A percentile compares a stretch with the other conserved stretches of the same genome.
phyloP scores from a whole-genome alignment of 1,140 invertebrate genomes.

The Oedothorax gibbosus region DNA sequence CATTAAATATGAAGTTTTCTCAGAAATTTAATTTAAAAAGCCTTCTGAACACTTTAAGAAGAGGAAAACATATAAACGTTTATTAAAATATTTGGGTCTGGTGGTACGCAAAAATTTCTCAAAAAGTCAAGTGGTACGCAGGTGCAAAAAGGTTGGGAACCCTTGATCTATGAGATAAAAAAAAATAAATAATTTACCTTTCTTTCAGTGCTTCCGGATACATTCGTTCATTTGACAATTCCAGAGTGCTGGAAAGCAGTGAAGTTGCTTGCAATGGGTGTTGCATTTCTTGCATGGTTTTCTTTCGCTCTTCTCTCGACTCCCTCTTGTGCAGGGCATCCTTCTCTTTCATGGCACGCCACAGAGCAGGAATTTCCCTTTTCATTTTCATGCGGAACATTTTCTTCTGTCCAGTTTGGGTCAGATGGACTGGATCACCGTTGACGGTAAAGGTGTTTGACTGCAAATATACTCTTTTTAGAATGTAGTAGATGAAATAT shows the following conservation, averaged over 20 bases:
- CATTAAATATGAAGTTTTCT: too few species aligned
- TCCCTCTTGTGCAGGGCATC: slow-evolving; percentile 33
- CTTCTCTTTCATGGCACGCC: slow-evolving; percentile 32
- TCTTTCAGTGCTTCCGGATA: slow-evolving; percentile 43
- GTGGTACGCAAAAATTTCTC: too few species aligned
- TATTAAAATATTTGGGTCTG: too few species aligned
- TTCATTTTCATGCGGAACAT: slow-evolving; percentile 28
- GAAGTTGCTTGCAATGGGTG: background rate
- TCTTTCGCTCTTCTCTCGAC: slow-evolving; percentile 11
- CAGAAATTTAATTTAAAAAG: too few species aligned
- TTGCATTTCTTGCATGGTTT: slow-evolving; percentile 34
- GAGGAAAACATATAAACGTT: too few species aligned
- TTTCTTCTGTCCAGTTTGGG: slow-evolving; percentile 37
- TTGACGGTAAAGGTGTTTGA: background rate
- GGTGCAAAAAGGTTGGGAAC: too few species aligned
- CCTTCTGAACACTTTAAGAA: too few species aligned
- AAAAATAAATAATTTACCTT: too few species aligned
- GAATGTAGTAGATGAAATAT: too few species aligned
- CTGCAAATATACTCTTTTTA: too few species aligned
- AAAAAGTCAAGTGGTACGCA: too few species aligned
- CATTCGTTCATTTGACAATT: slow-evolving; percentile 6
- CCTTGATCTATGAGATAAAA: too few species aligned
- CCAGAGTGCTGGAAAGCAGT: background rate
- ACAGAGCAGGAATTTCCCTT: slow-evolving; percentile 37
- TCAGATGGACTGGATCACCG: slow-evolving; percentile 5